Evolutionary conservation across 2,888 invertebrate genomes (phyloP), one percentile per base, ranked within the genome.

Genomic region (Pecten maximus): DNA sequence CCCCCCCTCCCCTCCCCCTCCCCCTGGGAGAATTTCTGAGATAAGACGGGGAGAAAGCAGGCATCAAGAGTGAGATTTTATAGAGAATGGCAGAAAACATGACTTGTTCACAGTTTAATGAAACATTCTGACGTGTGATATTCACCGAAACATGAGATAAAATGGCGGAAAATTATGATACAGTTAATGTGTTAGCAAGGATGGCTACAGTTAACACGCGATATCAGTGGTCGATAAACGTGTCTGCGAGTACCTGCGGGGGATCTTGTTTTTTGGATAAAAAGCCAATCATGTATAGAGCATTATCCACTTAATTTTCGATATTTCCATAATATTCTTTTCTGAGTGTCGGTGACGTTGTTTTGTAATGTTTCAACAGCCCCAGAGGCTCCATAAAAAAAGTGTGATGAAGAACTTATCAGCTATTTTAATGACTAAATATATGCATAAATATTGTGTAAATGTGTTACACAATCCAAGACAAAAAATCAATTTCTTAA

Each of bases 251-350:
- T 74, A 74, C 74, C 74, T 74, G 12, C 74, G 35, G 74, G 74
- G 74, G 74, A 74, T 74, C 74, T 28, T 74, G 74, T 74, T 74
- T 74, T 74, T 74, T 35, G 60, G 60, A 60, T 60, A 60, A 60
- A 48, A 48, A 6, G 35, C 74, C 74, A 74, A 74, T 74, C 74
- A 74, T 28, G 74, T 35, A 12, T 6, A 28, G 60, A 35, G 35
- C 74, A 74, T 74, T 74, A 74, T 74, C 35, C 74, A 74, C 35
- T 74, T 74, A 74, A 74, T 74, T 74, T 74, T 74, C 74, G 35
- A 74, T 74, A 74, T 74, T 74, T 74, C 35, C 35, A 74, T 28
- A 74, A 74, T 74, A 74, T 74, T 74, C 23, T 35, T 74, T 10
- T 54, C 28, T 28, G 74, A 74, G 35, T 74, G 74, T 35, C 16